A percentile compares a stretch with the other conserved stretches of the same genome.
phyloP scores from a whole-genome alignment of 1,140 invertebrate species.

The Bombus balteatus region DNA sequence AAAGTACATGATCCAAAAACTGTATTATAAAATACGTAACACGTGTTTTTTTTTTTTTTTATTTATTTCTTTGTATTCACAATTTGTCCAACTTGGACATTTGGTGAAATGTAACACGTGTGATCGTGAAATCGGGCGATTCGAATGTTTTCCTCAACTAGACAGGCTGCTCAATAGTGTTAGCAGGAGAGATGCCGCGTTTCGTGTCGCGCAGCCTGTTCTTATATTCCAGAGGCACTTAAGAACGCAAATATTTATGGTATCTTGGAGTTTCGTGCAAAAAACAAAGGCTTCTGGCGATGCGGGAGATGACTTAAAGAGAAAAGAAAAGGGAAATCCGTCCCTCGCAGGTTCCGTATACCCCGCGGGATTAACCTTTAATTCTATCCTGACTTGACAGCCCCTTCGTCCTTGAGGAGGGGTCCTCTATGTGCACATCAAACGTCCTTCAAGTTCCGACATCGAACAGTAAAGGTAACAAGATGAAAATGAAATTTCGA shows the following conservation, averaged over 20 bases:
- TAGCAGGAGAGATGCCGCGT: not conserved
- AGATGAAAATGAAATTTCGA: conserved; percentile 66
- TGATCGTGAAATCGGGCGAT: not conserved
- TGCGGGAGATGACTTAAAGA: conserved; percentile 54
- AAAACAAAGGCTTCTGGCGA: conserved; percentile 74
- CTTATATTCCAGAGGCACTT: conserved; percentile 74
- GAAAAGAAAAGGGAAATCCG: conserved; percentile 32
- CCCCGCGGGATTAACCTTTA: conserved; percentile 82
- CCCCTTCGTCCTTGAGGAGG: conserved; percentile 56
- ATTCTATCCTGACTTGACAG: conserved; percentile 79
- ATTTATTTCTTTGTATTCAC: too few species aligned
- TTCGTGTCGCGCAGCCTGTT: conserved; percentile 44
- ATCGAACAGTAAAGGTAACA: conserved; percentile 33
- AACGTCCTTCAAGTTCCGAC: conserved; percentile 46
- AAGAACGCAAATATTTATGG: conserved; percentile 80
- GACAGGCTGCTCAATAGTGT: not conserved
- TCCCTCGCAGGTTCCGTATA: conserved; percentile 65
- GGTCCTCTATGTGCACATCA: conserved; percentile 43
- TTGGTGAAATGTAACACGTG: too few species aligned
- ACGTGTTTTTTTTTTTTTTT: too few species aligned
- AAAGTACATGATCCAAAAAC: too few species aligned
- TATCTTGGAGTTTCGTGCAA: conserved; percentile 69
- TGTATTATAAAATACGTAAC: too few species aligned
- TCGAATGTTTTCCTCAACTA: not conserved
- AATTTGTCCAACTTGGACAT: too few species aligned